Evolutionary conservation across 2,888 invertebrate species (phyloP).

Genomic region (Coenonympha arcania): DNA sequence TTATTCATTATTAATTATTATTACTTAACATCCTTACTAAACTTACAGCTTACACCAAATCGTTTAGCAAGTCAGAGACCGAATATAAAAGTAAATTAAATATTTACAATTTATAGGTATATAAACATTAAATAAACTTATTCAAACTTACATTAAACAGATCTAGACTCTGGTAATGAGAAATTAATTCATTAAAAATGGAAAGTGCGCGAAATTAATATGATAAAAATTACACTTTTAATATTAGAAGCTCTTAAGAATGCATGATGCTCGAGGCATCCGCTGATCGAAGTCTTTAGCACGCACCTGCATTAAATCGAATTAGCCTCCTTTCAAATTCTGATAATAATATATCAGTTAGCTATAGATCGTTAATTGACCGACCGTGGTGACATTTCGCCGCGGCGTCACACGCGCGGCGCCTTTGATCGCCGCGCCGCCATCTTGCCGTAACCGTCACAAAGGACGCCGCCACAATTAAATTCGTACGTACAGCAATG

Average conservation of each 20-base stretch:
- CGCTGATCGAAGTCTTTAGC: neutral
- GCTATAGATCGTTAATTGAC: conserved; percentile 55
- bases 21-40: too few species aligned
- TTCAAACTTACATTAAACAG: too few species aligned
- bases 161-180: too few species aligned
- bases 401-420: conserved; percentile 56
- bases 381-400: conserved; percentile 70
- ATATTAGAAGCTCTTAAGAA: neutral
- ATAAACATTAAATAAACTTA: too few species aligned
- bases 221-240: too few species aligned
- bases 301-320: conserved; percentile 10
- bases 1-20: too few species aligned
- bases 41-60: too few species aligned
- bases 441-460: conserved; percentile 52
- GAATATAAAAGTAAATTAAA: too few species aligned
- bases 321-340: conserved; percentile 18
- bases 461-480: conserved; percentile 66
- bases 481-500: conserved; percentile 69
- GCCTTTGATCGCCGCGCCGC: conserved; percentile 52
- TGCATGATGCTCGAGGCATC: neutral
- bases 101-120: too few species aligned
- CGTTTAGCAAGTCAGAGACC: too few species aligned
- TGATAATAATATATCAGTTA: conserved; percentile 10
- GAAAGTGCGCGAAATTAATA: too few species aligned
- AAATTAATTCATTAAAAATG: too few species aligned